Evolutionary conservation across 2,888 invertebrate genomes (phyloP).

Genomic region (Drosophila koepferae): DNA sequence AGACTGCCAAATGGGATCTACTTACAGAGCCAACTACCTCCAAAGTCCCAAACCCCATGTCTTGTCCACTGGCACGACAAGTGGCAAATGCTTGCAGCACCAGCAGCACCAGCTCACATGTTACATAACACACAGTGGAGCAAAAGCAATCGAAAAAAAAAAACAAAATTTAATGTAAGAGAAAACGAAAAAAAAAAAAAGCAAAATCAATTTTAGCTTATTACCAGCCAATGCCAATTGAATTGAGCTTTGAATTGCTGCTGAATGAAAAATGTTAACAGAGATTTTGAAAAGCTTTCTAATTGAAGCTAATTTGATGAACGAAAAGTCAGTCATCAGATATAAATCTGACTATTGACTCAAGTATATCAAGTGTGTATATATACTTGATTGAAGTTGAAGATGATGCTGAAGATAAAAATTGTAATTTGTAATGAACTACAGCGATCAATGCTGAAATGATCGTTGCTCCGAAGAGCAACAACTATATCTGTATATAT

Average conservation of each 20-base stretch:
- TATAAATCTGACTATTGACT: neutral
- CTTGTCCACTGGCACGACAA: constrained; percentile 50
- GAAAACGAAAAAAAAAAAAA: neutral
- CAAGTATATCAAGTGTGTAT: neutral
- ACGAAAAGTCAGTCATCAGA: neutral
- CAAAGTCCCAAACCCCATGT: neutral
- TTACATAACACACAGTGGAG: constrained; percentile 52
- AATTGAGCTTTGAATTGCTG: constrained; percentile 38
- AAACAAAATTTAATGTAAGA: neutral
- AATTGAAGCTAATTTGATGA: constrained; percentile 24
- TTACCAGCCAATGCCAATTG: constrained; percentile 35
- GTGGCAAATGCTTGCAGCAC: constrained; percentile 42
- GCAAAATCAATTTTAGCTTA: constrained; percentile 32
- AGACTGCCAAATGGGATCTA: constrained; percentile 72
- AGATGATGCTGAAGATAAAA: neutral
- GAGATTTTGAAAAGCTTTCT: constrained; percentile 40
- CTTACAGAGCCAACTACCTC: constrained; percentile 42
- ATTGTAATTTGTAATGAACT: too few species aligned
- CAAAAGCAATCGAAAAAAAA: constrained; percentile 4
- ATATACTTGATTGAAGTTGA: neutral
- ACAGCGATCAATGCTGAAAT: too few species aligned
- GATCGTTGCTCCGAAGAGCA: too few species aligned
- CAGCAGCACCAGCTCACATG: constrained; percentile 49
- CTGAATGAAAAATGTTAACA: constrained; percentile 29
- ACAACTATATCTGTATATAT: too few species aligned